phyloP scores from a whole-genome alignment of 2,113 vertebrate species.

The Oryzias celebensis region DNA sequence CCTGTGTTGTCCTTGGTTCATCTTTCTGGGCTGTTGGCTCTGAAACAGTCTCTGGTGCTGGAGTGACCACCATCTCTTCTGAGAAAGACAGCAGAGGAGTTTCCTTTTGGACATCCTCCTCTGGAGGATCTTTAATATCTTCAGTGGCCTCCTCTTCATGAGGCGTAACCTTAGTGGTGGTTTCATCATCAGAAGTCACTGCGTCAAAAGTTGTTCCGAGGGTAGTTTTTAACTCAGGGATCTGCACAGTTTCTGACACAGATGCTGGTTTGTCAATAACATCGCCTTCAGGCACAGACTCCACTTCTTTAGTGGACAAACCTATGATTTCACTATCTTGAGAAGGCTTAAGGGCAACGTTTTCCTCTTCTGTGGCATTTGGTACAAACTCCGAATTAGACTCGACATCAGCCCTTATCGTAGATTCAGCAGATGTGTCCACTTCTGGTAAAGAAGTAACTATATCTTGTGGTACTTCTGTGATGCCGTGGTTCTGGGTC shows the following conservation, averaged over 20 bases:
- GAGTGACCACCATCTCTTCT: slow-evolving; percentile 18
- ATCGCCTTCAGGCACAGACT: slow-evolving; percentile 52
- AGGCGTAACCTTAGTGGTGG: slow-evolving; percentile 81
- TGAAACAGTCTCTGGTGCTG: slow-evolving; percentile 23
- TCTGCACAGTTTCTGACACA: slow-evolving; percentile 72
- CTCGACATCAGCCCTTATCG: slow-evolving; percentile 9
- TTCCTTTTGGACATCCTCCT: slow-evolving; percentile 45
- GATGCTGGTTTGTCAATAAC: slow-evolving; percentile 52
- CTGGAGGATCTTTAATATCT: slow-evolving; percentile 46
- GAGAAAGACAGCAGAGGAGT: slow-evolving; percentile 76
- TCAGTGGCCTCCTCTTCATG: slow-evolving; percentile 76
- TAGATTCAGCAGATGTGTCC: slow-evolving; percentile 13
- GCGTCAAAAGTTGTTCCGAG: slow-evolving; percentile 87
- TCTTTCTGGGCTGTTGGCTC: slow-evolving; percentile 35
- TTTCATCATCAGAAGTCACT: slow-evolving; percentile 82
- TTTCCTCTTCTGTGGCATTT: slow-evolving; percentile 27
- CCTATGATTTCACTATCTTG: slow-evolving; percentile 78
- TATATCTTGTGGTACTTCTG: slow-evolving; percentile 30
- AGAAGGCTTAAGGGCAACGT: slow-evolving; percentile 66
- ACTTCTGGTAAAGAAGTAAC: slow-evolving; percentile 45
- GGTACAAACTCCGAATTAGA: slow-evolving; percentile 11
- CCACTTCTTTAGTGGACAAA: slow-evolving; percentile 48
- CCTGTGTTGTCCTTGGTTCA: slow-evolving; percentile 26
- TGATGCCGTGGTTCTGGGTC: slow-evolving; percentile 19
- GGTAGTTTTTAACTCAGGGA: slow-evolving; percentile 81